Evolutionary conservation across 1,140 invertebrate genomes (phyloP).

Genomic region (Zaprionus taronus): DNA sequence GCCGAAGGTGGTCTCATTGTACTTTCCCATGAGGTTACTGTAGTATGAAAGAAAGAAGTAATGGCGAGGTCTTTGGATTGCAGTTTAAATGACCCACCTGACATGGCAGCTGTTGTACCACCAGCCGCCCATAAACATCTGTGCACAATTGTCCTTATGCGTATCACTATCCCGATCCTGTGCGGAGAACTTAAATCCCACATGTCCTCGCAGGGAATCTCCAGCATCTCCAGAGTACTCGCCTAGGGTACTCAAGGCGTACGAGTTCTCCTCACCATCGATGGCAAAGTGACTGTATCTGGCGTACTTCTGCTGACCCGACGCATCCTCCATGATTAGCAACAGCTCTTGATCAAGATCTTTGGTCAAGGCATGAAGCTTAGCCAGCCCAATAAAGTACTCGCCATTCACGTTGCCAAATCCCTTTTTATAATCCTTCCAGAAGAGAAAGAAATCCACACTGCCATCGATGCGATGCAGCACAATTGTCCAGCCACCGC

Average conservation of each 20-base stretch:
- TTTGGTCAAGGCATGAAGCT: slow-evolving; percentile 86
- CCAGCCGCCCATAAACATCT: slow-evolving; percentile 39
- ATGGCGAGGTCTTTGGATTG: not conserved
- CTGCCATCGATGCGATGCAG: slow-evolving; percentile 87
- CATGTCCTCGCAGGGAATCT: slow-evolving; percentile 28
- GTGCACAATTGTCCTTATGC: slow-evolving; percentile 30
- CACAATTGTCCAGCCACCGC: slow-evolving; percentile 70
- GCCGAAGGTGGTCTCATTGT: slow-evolving; percentile 34
- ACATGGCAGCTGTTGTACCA: slow-evolving; percentile 40
- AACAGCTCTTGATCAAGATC: slow-evolving; percentile 86
- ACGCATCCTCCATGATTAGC: slow-evolving; percentile 85
- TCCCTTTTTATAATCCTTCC: slow-evolving; percentile 87
- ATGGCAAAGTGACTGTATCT: slow-evolving; percentile 31
- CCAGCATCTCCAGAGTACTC: slow-evolving; percentile 37
- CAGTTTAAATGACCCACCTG: slow-evolving; percentile 13
- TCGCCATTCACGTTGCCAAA: slow-evolving; percentile 87
- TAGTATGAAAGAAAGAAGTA: not conserved
- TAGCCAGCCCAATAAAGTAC: slow-evolving; percentile 87
- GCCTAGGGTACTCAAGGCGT: slow-evolving; percentile 12
- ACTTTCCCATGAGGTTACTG: slow-evolving; percentile 47
- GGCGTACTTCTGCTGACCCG: slow-evolving; percentile 9
- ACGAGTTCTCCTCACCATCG: slow-evolving; percentile 12
- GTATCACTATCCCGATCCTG: slow-evolving; percentile 36
- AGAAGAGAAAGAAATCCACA: slow-evolving; percentile 87
- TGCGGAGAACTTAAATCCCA: slow-evolving; percentile 23